Percentiles rank a stretch among this genome's conserved stretches.
Evolutionary conservation across 2,113 vertebrate genomes (phyloP).

Genomic region (Pteruthius melanotis): DNA sequence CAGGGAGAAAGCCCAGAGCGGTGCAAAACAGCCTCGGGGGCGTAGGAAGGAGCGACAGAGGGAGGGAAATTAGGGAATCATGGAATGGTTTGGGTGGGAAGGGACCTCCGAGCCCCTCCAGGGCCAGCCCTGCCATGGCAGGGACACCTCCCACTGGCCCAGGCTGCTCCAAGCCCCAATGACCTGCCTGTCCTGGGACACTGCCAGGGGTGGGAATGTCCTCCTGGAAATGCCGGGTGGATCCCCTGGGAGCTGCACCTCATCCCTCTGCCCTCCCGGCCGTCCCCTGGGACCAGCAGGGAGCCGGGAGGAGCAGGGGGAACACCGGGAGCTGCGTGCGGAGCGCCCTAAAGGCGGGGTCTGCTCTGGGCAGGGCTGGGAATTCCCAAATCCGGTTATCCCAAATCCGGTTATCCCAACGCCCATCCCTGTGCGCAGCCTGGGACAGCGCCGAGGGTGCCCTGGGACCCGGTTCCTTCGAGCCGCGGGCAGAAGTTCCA

Average conservation of each 20-base stretch:
- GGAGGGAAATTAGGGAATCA: not conserved
- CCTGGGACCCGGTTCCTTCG: rapidly evolving
- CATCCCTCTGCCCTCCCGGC: not conserved
- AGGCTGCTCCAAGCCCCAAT: not conserved
- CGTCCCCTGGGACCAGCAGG: rapidly evolving
- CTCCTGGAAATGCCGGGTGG: not conserved
- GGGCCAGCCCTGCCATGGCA: not conserved
- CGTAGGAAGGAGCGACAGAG: rapidly evolving
- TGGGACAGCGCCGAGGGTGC: too few relatives aligned
- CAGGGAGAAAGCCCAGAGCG: not conserved
- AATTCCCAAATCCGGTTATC: not conserved
- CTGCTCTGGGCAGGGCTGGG: rapidly evolving
- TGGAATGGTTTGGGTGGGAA: rapidly evolving
- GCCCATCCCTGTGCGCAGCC: too few relatives aligned
- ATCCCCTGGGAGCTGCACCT: not conserved
- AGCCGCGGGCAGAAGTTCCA: rapidly evolving
- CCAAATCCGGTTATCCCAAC: too few relatives aligned
- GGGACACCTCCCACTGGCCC: not conserved
- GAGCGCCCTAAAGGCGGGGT: rapidly evolving
- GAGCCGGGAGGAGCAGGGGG: not conserved
- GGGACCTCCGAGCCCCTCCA: not conserved
- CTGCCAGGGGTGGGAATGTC: not conserved
- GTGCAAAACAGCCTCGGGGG: rapidly evolving
- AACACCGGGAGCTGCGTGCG: not conserved
- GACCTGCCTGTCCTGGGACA: rapidly evolving